These are phyloP conservation scores for Nasonia vitripennis DNA, from an alignment of 1,140 invertebrate genomes.

Conservation along the genomic window DNA sequence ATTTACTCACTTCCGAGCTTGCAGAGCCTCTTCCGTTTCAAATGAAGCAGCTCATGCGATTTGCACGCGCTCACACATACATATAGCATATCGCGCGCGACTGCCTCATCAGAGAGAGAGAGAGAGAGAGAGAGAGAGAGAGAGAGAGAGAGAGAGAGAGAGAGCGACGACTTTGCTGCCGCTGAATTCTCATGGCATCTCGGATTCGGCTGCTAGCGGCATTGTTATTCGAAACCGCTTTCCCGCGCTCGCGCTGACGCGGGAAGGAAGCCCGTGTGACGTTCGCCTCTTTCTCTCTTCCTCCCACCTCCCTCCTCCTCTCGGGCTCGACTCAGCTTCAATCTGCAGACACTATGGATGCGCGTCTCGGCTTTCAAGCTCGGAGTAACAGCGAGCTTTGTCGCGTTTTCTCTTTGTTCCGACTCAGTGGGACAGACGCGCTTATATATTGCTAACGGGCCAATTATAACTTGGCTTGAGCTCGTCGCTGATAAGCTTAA, in stretches of 20 bases:
- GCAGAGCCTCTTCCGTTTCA: background rate
- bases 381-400: too few species aligned
- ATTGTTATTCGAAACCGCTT: constrained; percentile 36
- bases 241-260: background rate
- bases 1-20: background rate
- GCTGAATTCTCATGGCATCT: constrained; percentile 23
- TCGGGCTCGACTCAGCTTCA: background rate
- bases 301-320: background rate
- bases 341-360: too few species aligned
- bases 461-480: too few species aligned
- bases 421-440: too few species aligned
- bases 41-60: constrained; percentile 15
- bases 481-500: background rate
- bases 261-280: too few species aligned
- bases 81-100: background rate
- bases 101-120: background rate
- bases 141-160: too few species aligned
- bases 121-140: background rate
- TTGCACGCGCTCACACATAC: background rate
- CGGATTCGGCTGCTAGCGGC: background rate
- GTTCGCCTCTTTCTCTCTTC: constrained; percentile 1
- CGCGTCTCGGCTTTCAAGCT: too few species aligned
- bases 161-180: background rate
- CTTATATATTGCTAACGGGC: too few species aligned
- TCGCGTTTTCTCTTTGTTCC: background rate